Percentiles rank a stretch among this genome's conserved stretches.
These are phyloP conservation scores for Diploptera punctata DNA, from an alignment of 2,888 invertebrate species.

Conservation along the genomic window DNA sequence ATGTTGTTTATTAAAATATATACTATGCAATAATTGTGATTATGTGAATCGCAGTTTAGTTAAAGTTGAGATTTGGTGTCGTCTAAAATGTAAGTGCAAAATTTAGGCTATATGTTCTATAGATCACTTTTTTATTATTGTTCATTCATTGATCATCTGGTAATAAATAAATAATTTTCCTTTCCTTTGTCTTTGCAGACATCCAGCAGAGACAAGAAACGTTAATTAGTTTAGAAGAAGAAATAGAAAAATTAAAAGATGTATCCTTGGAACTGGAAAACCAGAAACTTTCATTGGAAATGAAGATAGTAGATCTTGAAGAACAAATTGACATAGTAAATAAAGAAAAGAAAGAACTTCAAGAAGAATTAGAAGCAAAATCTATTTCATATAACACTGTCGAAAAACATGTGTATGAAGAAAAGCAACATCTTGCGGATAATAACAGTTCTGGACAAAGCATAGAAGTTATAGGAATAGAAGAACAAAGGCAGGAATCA, in stretches of 20 bases:
- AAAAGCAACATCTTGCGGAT: conserved; percentile 45
- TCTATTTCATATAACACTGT: not conserved
- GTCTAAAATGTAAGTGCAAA: too few species aligned
- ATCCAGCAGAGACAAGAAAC: conserved; percentile 12
- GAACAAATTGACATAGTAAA: conserved; percentile 69
- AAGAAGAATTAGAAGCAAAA: conserved; percentile 75
- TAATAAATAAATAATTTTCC: not conserved
- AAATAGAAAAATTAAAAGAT: conserved; percentile 48
- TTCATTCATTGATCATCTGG: too few species aligned
- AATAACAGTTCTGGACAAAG: not conserved
- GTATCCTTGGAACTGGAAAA: conserved; percentile 59
- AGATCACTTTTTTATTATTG: too few species aligned
- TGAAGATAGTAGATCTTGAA: conserved; percentile 78
- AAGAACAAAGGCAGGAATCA: not conserved
- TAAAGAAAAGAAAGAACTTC: conserved; percentile 62
- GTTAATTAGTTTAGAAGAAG: conserved; percentile 25
- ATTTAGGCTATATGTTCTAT: too few species aligned
- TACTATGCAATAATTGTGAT: too few species aligned
- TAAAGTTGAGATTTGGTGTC: too few species aligned
- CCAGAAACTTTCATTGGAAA: conserved; percentile 65
- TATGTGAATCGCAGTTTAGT: too few species aligned
- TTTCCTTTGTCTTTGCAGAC: conserved; percentile 21
- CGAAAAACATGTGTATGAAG: conserved; percentile 44
- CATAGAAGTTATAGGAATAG: not conserved
- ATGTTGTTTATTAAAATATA: too few species aligned